Percentiles rank a stretch among this genome's conserved stretches.
Conservation (phyloP, 1,140 invertebrate species). For the Orchesella cincta region DNA sequence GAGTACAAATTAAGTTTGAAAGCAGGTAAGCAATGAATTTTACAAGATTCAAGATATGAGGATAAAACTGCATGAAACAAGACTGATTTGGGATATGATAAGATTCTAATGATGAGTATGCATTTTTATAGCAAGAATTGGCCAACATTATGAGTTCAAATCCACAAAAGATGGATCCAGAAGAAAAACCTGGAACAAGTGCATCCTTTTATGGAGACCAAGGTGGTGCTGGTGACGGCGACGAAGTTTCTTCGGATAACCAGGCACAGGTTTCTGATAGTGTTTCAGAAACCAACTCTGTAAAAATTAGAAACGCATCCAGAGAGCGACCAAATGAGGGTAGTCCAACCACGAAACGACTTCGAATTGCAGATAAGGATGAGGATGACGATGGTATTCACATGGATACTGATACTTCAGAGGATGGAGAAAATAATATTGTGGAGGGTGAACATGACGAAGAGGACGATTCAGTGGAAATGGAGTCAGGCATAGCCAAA, state of each 20-base stretch:
- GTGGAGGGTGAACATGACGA: neutral
- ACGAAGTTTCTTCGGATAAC: neutral
- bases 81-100: no score
- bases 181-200: neutral
- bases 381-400: neutral
- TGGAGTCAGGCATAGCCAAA: no score
- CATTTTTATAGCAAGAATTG: neutral
- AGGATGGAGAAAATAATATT: neutral
- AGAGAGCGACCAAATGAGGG: neutral
- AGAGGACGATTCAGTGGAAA: neutral
- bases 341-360: neutral
- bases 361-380: neutral
- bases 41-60: no score
- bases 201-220: neutral
- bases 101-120: no score
- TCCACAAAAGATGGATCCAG: neutral
- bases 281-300: neutral
- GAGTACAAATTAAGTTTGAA: no score
- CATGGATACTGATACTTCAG: conserved; percentile 13
- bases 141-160: neutral
- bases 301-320: neutral
- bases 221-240: neutral
- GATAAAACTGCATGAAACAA: no score
- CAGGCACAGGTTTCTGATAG: neutral
- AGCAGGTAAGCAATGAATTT: no score